phyloP scores from a whole-genome alignment of 1,140 invertebrate species.

The Drosophila erecta region DNA sequence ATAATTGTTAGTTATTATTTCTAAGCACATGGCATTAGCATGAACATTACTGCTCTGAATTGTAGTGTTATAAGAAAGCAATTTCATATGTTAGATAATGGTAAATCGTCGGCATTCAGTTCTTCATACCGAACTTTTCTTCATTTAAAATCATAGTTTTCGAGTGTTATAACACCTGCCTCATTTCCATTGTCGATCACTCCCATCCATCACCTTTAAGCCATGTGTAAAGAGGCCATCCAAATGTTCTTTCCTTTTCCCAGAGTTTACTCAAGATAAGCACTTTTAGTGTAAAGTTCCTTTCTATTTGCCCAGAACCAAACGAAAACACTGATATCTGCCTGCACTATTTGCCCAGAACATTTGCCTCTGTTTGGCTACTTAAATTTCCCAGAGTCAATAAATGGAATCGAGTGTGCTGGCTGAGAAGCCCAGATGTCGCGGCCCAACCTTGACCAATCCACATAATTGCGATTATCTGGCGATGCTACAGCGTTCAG shows the following conservation, averaged over 20 bases:
- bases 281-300: constrained; percentile 45
- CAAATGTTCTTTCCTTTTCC: constrained; percentile 10
- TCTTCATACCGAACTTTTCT: not conserved
- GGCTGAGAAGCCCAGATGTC: constrained; percentile 45
- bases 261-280: constrained; percentile 55
- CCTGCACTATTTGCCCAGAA: constrained; percentile 31
- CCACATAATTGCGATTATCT: constrained; percentile 65
- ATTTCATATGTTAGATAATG: too few relatives aligned
- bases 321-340: constrained; percentile 21
- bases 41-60: not conserved
- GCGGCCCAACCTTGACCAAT: constrained; percentile 68
- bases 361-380: constrained; percentile 70
- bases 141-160: not conserved
- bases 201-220: constrained; percentile 25
- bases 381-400: constrained; percentile 68
- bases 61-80: too few relatives aligned
- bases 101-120: too few relatives aligned
- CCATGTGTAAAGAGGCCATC: constrained; percentile 5
- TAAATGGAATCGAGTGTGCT: constrained; percentile 44
- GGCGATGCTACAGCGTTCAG: constrained; percentile 51
- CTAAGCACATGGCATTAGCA: not conserved
- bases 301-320: constrained; percentile 55
- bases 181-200: constrained; percentile 29
- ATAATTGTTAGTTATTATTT: not conserved
- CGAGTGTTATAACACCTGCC: constrained; percentile 14